A percentile compares a stretch with the other conserved stretches of the same genome.
Evolutionary conservation across 2,888 invertebrate species (phyloP).

Genomic region (Slavum lentiscoides): DNA sequence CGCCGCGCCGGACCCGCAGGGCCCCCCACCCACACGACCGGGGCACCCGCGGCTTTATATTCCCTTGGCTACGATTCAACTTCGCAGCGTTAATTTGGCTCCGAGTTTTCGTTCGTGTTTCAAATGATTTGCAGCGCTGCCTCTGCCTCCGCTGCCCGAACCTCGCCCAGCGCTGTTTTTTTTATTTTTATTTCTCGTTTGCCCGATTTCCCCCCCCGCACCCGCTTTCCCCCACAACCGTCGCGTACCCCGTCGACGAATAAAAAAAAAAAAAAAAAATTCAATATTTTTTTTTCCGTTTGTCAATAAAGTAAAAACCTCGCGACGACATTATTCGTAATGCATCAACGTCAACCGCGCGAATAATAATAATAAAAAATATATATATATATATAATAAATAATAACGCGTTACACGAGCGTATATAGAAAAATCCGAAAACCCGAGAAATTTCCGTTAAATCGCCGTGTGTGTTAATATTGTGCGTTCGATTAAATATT

Average conservation of each 20-base stretch:
- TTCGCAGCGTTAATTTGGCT: conserved; percentile 53
- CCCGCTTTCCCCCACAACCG: not conserved
- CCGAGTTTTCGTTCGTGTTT: conserved; percentile 53
- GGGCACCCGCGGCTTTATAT: conserved; percentile 50
- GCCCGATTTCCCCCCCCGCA: not conserved
- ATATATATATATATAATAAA: no score
- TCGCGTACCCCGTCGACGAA: conserved; percentile 17
- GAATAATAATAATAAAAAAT: not conserved
- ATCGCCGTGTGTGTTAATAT: no score
- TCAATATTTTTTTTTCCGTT: conserved; percentile 10
- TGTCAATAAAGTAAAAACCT: conserved; percentile 7
- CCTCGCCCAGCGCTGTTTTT: conserved; percentile 41
- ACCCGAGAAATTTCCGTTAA: no score
- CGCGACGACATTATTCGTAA: conserved; percentile 5
- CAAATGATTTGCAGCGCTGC: conserved; percentile 47
- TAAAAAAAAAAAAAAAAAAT: conserved; percentile 41
- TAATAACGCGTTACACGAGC: no score
- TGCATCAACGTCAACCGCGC: conserved; percentile 15
- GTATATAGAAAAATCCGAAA: no score
- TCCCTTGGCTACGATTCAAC: conserved; percentile 51
- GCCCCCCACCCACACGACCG: not conserved
- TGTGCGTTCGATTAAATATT: no score
- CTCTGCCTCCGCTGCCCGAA: conserved; percentile 7
- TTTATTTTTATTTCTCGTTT: conserved; percentile 11
- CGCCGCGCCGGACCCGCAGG: not conserved